phyloP scores from a whole-genome alignment of 2,888 invertebrate genomes.

The Hololepta plana region DNA sequence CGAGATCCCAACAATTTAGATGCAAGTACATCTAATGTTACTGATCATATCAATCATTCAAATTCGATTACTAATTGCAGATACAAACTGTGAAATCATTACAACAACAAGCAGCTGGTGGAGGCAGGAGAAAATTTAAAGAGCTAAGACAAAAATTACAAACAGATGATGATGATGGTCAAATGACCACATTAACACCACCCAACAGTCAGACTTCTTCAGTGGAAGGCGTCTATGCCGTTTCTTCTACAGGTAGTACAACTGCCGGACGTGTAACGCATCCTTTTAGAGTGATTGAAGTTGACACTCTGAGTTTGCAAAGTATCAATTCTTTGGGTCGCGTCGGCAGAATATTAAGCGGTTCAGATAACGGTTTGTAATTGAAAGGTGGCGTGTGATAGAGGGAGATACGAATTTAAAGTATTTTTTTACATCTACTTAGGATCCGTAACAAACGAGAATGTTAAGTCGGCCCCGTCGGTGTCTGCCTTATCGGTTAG shows the following conservation, averaged over 20 bases:
- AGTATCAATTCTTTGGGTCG: slow-evolving; percentile 78
- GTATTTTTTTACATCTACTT: slow-evolving; percentile 1
- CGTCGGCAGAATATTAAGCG: slow-evolving; percentile 61
- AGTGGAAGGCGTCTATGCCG: slow-evolving; percentile 56
- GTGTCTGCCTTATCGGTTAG: slow-evolving; percentile 8
- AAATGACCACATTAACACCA: slow-evolving; percentile 44
- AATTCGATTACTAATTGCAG: background rate
- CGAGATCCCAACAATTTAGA: slow-evolving; percentile 19
- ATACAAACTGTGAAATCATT: background rate
- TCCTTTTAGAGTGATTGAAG: slow-evolving; percentile 73
- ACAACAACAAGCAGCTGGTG: slow-evolving; percentile 1
- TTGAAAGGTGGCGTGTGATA: background rate
- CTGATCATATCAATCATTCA: background rate
- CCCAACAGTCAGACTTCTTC: slow-evolving; percentile 63
- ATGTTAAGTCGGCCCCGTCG: slow-evolving; percentile 1
- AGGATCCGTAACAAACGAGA: background rate
- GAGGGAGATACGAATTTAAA: background rate
- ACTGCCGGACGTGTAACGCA: slow-evolving; percentile 27
- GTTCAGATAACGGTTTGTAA: slow-evolving; percentile 19
- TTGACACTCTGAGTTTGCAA: slow-evolving; percentile 72
- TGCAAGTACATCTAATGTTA: background rate
- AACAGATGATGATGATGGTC: slow-evolving; percentile 64
- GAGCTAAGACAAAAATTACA: slow-evolving; percentile 74
- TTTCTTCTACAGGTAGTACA: slow-evolving; percentile 24
- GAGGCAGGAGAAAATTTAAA: slow-evolving; percentile 50